Evolutionary conservation across 2,797 vertebrate genomes (phyloP).

Genomic region (Onychomys leucogaster): DNA sequence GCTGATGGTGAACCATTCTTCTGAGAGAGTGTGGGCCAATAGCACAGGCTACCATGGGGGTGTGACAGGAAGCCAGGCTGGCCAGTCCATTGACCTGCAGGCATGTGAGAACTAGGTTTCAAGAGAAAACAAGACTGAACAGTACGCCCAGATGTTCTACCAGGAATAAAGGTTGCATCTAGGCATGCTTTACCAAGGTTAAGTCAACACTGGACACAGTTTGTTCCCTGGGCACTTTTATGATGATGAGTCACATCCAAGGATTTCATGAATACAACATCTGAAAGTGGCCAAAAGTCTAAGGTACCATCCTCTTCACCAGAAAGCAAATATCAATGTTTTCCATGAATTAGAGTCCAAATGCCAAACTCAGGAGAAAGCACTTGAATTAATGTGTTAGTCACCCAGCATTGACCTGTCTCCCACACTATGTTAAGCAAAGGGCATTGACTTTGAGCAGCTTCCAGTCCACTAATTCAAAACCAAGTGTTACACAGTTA

Average conservation of each 20-base stretch:
- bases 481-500: neutral
- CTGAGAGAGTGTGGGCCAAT: conserved; percentile 37
- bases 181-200: conserved; percentile 41
- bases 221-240: neutral
- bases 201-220: conserved; percentile 54
- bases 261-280: neutral
- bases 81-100: conserved; percentile 37
- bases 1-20: neutral
- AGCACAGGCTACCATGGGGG: neutral
- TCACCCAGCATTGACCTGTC: neutral
- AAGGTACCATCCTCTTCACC: neutral
- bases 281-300: conserved; percentile 11
- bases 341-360: conserved; percentile 13
- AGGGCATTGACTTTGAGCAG: neutral
- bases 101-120: neutral
- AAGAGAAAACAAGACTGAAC: conserved; percentile 62
- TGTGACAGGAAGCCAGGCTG: neutral
- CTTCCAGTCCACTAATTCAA: conserved; percentile 26
- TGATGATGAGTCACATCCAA: neutral
- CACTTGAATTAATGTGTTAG: conserved; percentile 45
- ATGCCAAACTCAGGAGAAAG: conserved; percentile 4
- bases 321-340: conserved; percentile 39
- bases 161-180: conserved; percentile 64
- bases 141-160: conserved; percentile 29
- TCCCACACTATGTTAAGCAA: neutral